Percentiles rank a stretch among this genome's conserved stretches.
Conservation (phyloP, 2,888 invertebrate genomes). For the Stramonita haemastoma region DNA sequence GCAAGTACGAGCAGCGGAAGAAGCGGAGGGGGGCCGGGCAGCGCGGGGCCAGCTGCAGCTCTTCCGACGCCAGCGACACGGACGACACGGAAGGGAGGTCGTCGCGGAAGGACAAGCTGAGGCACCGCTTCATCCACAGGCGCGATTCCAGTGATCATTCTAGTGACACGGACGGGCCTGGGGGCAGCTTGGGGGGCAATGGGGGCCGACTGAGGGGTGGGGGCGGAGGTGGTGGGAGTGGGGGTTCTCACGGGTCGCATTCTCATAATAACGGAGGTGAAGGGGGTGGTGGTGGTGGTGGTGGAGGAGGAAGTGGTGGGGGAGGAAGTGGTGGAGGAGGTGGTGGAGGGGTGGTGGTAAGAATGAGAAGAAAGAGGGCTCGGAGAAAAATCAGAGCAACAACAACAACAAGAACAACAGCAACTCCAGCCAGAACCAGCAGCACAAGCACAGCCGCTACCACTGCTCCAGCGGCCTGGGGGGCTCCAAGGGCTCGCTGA, state of each 20-base stretch:
- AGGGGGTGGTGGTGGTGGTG: constrained; percentile 47
- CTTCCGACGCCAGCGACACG: constrained; percentile 93
- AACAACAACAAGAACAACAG: constrained; percentile 34
- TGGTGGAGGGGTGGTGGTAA: constrained; percentile 57
- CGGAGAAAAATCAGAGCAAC: constrained; percentile 46
- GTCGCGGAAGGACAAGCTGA: constrained; percentile 73
- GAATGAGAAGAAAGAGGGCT: constrained; percentile 56
- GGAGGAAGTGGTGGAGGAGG: constrained; percentile 50
- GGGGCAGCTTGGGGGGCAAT: constrained; percentile 64
- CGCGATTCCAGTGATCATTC: constrained; percentile 77
- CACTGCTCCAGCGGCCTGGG: constrained; percentile 17
- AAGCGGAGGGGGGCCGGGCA: constrained; percentile 84
- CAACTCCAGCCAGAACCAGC: constrained; percentile 23
- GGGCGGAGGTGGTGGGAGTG: constrained; percentile 46
- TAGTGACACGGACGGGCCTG: constrained; percentile 76
- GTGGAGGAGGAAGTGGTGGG: constrained; percentile 51
- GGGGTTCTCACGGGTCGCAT: constrained; percentile 47
- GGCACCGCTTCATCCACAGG: constrained; percentile 71
- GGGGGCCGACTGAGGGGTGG: constrained; percentile 52
- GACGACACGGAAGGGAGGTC: constrained; percentile 78
- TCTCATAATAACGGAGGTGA: constrained; percentile 33
- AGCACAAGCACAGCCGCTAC: constrained; percentile 27
- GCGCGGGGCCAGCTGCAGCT: constrained; percentile 88
- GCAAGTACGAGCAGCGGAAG: constrained; percentile 78
- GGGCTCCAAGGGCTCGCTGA: constrained; percentile 36